Base-by-base conservation (phyloP, 2,888 invertebrate genomes). In the Caenorhabditis macrosperma region DNA sequence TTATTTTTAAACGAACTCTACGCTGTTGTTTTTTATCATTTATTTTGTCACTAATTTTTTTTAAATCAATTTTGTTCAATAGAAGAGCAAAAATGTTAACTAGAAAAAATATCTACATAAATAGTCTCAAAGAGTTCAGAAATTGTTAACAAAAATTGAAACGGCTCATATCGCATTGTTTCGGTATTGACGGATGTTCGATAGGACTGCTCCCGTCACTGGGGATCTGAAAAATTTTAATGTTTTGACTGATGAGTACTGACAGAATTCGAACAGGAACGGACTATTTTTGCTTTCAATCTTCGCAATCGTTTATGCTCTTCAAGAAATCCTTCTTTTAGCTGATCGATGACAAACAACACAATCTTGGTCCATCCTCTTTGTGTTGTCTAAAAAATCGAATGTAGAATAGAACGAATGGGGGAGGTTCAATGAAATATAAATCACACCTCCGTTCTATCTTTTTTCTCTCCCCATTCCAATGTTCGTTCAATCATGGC, bases 311-410 rank as follows among this genome's bases (percentile, higher is more conserved):
- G 50, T 69, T 83, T 83, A 28, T 78, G 76, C 30, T 84, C 83
- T 10, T 86, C 84, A 24, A 82, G 82, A 33, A 79, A 86, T 1
- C 86, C 86, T 67, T 86, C 84, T 55, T 84, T 84, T 10, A 84
- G 46, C 17, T 83, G 83, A 38, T 84, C 86, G 2, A 82, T 69
- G n/a, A 86, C 80, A 54, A 86, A 86, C 5, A 86, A 55, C 9
- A 86, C 84, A 28, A 86, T 86, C 55, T 86, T 85, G 26, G 86
- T 86, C 86, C 86, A 86, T 9, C 83, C 86, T 55, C 64, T 72
- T 75, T 86, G 86, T 10, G 83, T 83, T 10, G 83, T 77, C 84
- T 82, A 66, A 38, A 57, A 17, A n/a, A 46, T 6, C 4, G 2
- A 15, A 28, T 33, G 33, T 33, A 33, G 5, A 33, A 30, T 22